Evolutionary conservation across 2,113 vertebrate species (phyloP).

Genomic region (rabbit (Oryctolagus cuniculus)): mOryCun1.1 NC_091433.1:20453501-20454000

Average conservation of each 20-base stretch:
- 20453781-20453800: slow-evolving; percentile 38
- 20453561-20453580: neutral
- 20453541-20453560: neutral
- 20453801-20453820: slow-evolving; percentile 47
- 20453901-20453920: neutral
- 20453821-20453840: neutral
- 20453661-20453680: neutral
- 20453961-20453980: neutral
- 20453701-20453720: neutral
- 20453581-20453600: slow-evolving; percentile 15
- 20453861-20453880: slow-evolving; percentile 22
- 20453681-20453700: neutral
- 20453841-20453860: slow-evolving; percentile 33
- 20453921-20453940: neutral
- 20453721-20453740: slow-evolving; percentile 38
- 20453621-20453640: neutral
- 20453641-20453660: neutral
- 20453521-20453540: slow-evolving; percentile 25
- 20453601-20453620: slow-evolving; percentile 9
- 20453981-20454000: slow-evolving; percentile 32
- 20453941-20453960: neutral
- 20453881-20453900: slow-evolving; percentile 24
- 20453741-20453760: slow-evolving; percentile 45
- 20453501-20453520: neutral
- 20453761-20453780: slow-evolving; percentile 56